Evolutionary conservation across 2,888 invertebrate species (phyloP).

Genomic region (Ennomos erosarius): DNA sequence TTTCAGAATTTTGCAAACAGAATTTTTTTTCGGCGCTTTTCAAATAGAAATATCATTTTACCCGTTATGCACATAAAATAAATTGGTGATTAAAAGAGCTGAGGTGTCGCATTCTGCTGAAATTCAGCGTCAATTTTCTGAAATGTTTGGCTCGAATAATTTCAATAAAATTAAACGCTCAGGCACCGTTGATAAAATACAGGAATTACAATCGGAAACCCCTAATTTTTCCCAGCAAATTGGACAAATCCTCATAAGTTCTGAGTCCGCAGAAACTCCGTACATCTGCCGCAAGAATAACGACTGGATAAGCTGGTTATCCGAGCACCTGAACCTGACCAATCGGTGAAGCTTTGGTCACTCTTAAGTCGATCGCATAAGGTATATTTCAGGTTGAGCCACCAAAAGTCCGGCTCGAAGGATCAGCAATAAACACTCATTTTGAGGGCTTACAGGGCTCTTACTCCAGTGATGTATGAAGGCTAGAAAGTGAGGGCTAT

Average conservation of each 20-base stretch:
- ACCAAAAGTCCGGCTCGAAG: constrained; percentile 64
- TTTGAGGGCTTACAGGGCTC: constrained; percentile 72
- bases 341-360: constrained; percentile 41
- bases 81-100: constrained; percentile 9
- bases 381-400: constrained; percentile 53
- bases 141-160: not conserved
- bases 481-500: constrained; percentile 66
- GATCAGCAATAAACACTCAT: constrained; percentile 81
- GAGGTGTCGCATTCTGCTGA: constrained; percentile 24
- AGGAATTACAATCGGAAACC: constrained; percentile 17
- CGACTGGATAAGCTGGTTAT: constrained; percentile 67
- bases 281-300: constrained; percentile 66
- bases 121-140: not conserved
- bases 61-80: not conserved
- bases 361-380: constrained; percentile 54
- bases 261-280: constrained; percentile 52
- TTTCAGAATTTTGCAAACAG: not conserved
- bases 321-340: constrained; percentile 67
- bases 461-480: constrained; percentile 71
- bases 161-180: constrained; percentile 22
- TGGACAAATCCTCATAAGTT: constrained; percentile 60
- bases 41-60: not conserved
- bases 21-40: not conserved
- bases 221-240: constrained; percentile 41
- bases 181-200: constrained; percentile 19